Evolutionary conservation across 2,888 invertebrate species (phyloP), one percentile per base, ranked within the genome.

Genomic region (Campoplex nolae): DNA sequence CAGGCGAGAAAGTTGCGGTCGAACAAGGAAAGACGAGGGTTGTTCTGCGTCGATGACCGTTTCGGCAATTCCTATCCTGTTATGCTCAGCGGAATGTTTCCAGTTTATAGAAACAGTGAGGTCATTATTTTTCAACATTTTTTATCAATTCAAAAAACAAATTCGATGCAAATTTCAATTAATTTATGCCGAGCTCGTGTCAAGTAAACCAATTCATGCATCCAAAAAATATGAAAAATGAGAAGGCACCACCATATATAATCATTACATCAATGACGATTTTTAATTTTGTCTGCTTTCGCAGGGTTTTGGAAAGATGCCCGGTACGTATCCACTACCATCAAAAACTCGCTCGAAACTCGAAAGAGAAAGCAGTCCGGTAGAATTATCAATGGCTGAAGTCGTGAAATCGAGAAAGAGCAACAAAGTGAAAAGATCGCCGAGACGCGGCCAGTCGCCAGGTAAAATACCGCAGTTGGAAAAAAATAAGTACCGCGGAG

Each of bases 81-180:
- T 54, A 94, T 95, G 84, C 95, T 95, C 32, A 96, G 96, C 0
- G 97, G 97, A 0, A 95, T 97, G 89, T 95, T 96, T 87, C 97
- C 97, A 0, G 95, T 96, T 89, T 96, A 96, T 90, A 95, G 97
- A 45, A 95, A 96, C 74, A 95, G 96, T 56, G 95, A 96, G 86
- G 96, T 96, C 89, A 74, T 0, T 16, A 82, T 81, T 86, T 42
- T 85, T 81, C 83, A 88, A 51, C 23, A 23, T 23, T 4, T 79
- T 81, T 42, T 48, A 45, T 32, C 4, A 51, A n/a, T 18, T 51
- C 7, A 4, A 13, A 45, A 45, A 45, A 45, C 3, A 9, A 45
- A 42, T 42, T 42, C 7, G 1, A 7, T 48, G 48, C 48, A 48
- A 48, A 13, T 54, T 75, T 65, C 1, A 42, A 42, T 42, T 1